Evolutionary conservation across 2,113 vertebrate species (phyloP), one percentile per base, ranked within the genome.

Genomic region (Serilophus lunatus): DNA sequence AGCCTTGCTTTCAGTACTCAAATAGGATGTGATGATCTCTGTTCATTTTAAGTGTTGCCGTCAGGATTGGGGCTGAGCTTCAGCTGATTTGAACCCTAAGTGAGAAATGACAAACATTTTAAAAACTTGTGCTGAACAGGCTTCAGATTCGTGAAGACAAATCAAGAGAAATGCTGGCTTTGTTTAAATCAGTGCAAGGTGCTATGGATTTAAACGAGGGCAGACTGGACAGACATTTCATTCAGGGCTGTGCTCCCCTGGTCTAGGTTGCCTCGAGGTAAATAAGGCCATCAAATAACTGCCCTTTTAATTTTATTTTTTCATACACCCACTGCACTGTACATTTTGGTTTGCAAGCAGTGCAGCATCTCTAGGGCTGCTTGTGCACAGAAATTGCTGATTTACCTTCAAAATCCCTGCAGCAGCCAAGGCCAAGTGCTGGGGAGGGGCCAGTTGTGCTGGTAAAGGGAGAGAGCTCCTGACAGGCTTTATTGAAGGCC

Each of bases 161-260:
- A 35, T 50, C 36, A 47, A 38, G 66, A 71, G 66, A 68, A 82
- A 76, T 82, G 10, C 13, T 72, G 75, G 25, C 51, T 89, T 89
- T 25, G 13, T 44, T 71, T 81, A n/a, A 50, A 24, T 66, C 13
- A 31, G 35, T 45, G 42, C 29, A 56, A 54, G 18, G 50, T 35
- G 20, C 31, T 12, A 15, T 3, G 3, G 47, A 38, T 61, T 70
- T 78, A 53, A 77, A 13, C 59, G 60, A 83, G n/a, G 69, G 28
- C 23, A 20, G 26, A 53, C 7, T 33, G 36, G 18, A 38, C 0
- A 53, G 38, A 31, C 26, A 45, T 38, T 70, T 56, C 6, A 13
- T 65, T 31, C 33, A 66, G 12, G 24, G 8, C 40, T 76, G 7
- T 53, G 24, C 18, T 72, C 15, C 65, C 0, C 0, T 74, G 28